A percentile compares a stretch with the other conserved stretches of the same genome.
phyloP scores from a whole-genome alignment of 2,113 vertebrate genomes.

The Microcebus tavaratra region DNA sequence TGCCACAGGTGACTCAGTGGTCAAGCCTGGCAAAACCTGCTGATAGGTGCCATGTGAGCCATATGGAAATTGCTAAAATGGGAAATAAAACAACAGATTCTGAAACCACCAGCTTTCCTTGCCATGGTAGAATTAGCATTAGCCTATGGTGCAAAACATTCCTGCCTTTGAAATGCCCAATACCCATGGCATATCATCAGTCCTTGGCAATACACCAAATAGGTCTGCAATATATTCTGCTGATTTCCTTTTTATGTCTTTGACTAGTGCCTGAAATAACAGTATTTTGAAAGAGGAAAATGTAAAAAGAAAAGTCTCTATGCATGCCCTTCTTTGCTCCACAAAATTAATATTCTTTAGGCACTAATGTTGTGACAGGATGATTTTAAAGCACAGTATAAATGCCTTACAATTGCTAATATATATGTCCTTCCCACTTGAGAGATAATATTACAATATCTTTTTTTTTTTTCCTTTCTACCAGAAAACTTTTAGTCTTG shows the following conservation, averaged over 20 bases:
- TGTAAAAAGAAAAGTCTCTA: not conserved
- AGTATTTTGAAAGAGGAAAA: not conserved
- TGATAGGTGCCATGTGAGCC: constrained; percentile 1
- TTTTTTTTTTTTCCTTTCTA: not conserved
- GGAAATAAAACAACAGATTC: constrained; percentile 66
- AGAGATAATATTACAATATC: not conserved
- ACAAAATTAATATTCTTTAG: not conserved
- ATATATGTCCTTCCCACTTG: not conserved
- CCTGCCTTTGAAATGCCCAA: not conserved
- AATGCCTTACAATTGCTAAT: not conserved
- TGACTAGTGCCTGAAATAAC: not conserved
- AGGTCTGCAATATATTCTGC: not conserved
- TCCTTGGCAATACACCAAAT: not conserved
- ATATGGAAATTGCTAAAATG: constrained; percentile 68
- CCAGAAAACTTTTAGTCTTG: not conserved
- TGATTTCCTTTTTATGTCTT: not conserved
- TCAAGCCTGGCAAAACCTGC: constrained; percentile 39
- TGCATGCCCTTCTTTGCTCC: not conserved
- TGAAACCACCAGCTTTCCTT: not conserved
- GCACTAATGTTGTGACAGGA: not conserved
- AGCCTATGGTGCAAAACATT: not conserved
- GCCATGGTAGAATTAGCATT: constrained; percentile 27
- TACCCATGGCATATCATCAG: not conserved
- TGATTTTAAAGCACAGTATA: not conserved
- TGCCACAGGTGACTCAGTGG: constrained; percentile 41